Evolutionary conservation across 2,797 vertebrate genomes (phyloP).

Genomic region (Phoeniculus purpureus): DNA sequence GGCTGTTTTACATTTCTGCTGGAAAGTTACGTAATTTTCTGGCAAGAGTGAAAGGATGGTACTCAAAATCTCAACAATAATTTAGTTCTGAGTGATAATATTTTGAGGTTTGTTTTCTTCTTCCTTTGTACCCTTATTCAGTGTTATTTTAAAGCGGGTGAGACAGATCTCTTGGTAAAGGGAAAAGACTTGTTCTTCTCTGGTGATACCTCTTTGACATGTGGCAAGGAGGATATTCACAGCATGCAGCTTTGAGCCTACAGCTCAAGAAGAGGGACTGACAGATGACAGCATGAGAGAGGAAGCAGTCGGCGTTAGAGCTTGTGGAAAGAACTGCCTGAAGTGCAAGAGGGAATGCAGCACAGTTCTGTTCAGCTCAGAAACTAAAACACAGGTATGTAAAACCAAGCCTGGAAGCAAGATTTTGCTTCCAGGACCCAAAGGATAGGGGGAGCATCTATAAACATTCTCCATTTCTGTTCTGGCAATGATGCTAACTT

Average conservation of each 20-base stretch:
- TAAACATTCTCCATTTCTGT: neutral
- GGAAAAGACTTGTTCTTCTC: neutral
- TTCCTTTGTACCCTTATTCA: neutral
- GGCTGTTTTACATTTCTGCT: neutral
- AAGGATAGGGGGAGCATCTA: neutral
- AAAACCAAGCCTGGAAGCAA: neutral
- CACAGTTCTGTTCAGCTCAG: neutral
- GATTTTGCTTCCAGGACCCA: neutral
- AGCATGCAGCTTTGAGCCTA: neutral
- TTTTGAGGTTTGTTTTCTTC: neutral
- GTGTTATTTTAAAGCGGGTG: neutral
- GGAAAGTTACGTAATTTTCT: neutral
- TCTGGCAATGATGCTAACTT: neutral
- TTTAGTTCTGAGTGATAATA: neutral
- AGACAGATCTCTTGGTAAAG: neutral
- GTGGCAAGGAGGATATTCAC: neutral
- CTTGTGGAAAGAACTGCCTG: neutral
- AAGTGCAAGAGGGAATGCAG: neutral
- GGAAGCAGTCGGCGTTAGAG: neutral
- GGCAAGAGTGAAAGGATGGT: neutral
- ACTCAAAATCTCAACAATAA: neutral
- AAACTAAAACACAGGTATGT: neutral
- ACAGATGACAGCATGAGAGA: fast-evolving
- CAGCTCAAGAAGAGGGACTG: neutral
- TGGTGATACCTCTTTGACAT: neutral